Evolutionary conservation across 1,140 invertebrate genomes (phyloP).

Genomic region (Brachionus angularis): DNA sequence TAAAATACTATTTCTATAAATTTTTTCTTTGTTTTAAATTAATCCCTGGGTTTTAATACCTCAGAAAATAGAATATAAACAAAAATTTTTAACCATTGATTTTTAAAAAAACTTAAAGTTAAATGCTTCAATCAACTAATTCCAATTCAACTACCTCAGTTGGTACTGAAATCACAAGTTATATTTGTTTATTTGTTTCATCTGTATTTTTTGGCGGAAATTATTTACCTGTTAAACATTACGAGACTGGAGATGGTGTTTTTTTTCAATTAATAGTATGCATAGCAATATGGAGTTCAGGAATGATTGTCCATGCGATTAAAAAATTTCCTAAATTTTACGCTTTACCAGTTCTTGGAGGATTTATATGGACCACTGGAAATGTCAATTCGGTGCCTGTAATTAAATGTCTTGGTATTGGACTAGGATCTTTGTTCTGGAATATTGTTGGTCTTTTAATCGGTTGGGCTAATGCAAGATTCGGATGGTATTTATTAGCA

Average conservation of each 20-base stretch:
- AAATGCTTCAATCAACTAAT: not conserved
- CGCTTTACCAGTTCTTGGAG: constrained; percentile 48
- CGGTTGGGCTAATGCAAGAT: constrained; percentile 58
- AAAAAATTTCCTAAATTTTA: constrained; percentile 47
- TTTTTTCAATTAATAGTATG: constrained; percentile 49
- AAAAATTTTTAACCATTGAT: no score
- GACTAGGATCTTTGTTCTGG: constrained; percentile 34
- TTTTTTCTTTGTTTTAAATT: no score
- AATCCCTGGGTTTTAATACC: no score
- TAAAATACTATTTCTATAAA: no score
- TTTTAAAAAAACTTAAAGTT: no score
- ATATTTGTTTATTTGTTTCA: not conserved
- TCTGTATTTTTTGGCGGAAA: constrained; percentile 14
- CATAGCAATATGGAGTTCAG: constrained; percentile 46
- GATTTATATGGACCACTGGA: constrained; percentile 48
- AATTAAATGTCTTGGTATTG: constrained; percentile 42
- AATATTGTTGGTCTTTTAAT: constrained; percentile 47
- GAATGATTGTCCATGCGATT: constrained; percentile 45
- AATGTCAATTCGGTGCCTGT: constrained; percentile 34
- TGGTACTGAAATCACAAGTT: constrained; percentile 45
- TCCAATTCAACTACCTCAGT: not conserved
- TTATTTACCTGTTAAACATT: constrained; percentile 38
- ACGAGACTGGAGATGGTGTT: constrained; percentile 45
- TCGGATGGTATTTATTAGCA: constrained; percentile 49
- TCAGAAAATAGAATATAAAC: no score